phyloP scores from a whole-genome alignment of 1,140 invertebrate genomes.

The Coptotermes formosanus region DNA sequence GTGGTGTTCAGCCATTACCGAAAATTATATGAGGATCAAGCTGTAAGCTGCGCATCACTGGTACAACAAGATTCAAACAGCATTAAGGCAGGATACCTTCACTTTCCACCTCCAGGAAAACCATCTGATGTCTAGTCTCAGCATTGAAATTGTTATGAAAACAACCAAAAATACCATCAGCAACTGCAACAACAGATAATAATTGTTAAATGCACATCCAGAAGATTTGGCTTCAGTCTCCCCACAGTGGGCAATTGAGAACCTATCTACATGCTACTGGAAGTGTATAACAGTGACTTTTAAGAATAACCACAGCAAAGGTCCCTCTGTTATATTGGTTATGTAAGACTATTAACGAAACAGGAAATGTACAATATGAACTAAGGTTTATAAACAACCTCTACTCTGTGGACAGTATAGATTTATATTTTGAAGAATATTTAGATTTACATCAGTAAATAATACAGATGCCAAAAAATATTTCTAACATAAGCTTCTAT shows the following conservation, averaged over 20 bases:
- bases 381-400: too few relatives aligned
- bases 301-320: background rate
- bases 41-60: constrained; percentile 9
- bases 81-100: constrained; percentile 22
- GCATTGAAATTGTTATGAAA: too few relatives aligned
- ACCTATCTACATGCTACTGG: background rate
- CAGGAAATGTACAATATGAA: background rate
- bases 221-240: background rate
- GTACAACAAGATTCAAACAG: constrained; percentile 20
- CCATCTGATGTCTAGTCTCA: constrained; percentile 20
- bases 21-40: constrained; percentile 28
- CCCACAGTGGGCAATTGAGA: background rate
- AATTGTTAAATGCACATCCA: background rate
- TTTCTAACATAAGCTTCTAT: background rate
- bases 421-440: too few relatives aligned
- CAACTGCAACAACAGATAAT: background rate
- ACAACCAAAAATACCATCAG: background rate
- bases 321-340: background rate
- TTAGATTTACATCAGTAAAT: background rate
- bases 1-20: constrained; percentile 53
- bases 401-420: too few relatives aligned
- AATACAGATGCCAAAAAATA: background rate
- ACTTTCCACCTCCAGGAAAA: constrained; percentile 20
- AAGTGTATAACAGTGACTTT: background rate
- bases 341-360: too few relatives aligned